These are phyloP conservation scores for Nerophis ophidion DNA, from an alignment of 2,113 vertebrate species.

Conservation along the genomic window DNA sequence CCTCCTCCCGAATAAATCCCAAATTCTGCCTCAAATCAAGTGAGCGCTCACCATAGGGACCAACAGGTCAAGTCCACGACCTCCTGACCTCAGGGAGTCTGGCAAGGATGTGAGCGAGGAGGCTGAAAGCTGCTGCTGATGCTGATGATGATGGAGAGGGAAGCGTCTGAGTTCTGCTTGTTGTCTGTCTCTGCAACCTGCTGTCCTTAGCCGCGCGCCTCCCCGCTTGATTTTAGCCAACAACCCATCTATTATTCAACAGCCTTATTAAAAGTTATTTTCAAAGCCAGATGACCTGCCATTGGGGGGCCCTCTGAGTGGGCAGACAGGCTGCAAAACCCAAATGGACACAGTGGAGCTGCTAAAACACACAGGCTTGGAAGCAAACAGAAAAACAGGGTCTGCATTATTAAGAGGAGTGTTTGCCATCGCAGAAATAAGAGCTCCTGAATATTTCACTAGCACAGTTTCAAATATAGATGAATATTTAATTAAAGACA, in stretches of 20 bases:
- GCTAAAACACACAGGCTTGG: conserved; percentile 64
- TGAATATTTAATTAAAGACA: conserved; percentile 68
- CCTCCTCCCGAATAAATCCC: conserved; percentile 68
- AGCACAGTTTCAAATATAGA: conserved; percentile 55
- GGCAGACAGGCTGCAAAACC: conserved; percentile 64
- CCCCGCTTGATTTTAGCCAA: conserved; percentile 68
- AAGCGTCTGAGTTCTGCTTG: conserved; percentile 46
- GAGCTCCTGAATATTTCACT: conserved; percentile 70
- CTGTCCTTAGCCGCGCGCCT: conserved; percentile 59
- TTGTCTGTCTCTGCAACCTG: conserved; percentile 52
- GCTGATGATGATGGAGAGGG: conserved; percentile 28
- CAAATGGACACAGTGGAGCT: conserved; percentile 68
- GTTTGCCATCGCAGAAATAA: conserved; percentile 63
- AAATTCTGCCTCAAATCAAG: conserved; percentile 67
- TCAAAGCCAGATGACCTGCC: conserved; percentile 74
- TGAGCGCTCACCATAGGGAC: conserved; percentile 65
- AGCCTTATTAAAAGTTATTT: conserved; percentile 80
- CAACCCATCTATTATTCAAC: conserved; percentile 76
- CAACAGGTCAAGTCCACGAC: conserved; percentile 77
- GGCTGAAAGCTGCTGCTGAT: conserved; percentile 34
- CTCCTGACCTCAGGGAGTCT: conserved; percentile 67
- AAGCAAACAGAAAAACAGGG: conserved; percentile 70
- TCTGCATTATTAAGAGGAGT: conserved; percentile 70
- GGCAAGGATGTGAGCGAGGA: conserved; percentile 53
- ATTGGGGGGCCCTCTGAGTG: conserved; percentile 60